A percentile compares a stretch with the other conserved stretches of the same genome.
These are phyloP conservation scores for Meiosimyza platycephala DNA, from an alignment of 2,888 invertebrate species.

Conservation along the genomic window DNA sequence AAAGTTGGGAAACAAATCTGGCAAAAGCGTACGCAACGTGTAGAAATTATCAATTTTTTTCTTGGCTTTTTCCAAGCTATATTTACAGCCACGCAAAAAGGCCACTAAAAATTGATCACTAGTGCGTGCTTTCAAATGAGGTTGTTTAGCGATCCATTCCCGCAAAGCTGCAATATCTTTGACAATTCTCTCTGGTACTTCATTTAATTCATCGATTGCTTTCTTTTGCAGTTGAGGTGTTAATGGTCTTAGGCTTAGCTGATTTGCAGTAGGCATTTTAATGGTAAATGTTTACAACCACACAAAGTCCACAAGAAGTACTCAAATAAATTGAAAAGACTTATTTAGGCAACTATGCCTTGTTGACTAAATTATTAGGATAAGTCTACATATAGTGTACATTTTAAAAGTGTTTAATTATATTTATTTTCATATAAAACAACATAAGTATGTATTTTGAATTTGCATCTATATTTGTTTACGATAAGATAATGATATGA, in stretches of 20 bases:
- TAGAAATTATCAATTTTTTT: slow-evolving; percentile 72
- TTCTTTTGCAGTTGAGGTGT: slow-evolving; percentile 53
- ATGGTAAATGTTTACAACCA: too few relatives aligned
- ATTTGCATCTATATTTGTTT: too few relatives aligned
- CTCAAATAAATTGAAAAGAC: too few relatives aligned
- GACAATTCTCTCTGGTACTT: slow-evolving; percentile 61
- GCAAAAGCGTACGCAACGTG: slow-evolving; percentile 54
- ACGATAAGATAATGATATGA: too few relatives aligned
- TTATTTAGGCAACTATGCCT: too few relatives aligned
- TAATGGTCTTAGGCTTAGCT: slow-evolving; percentile 54
- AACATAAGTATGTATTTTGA: too few relatives aligned
- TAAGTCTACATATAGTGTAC: too few relatives aligned
- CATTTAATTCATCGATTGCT: slow-evolving; percentile 68
- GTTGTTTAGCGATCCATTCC: slow-evolving; percentile 69
- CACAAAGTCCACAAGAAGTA: too few relatives aligned
- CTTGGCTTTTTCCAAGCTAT: slow-evolving; percentile 70
- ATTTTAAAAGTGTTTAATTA: too few relatives aligned
- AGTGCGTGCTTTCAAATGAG: slow-evolving; percentile 63
- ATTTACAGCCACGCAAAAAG: slow-evolving; percentile 70
- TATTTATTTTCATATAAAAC: too few relatives aligned
- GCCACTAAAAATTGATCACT: slow-evolving; percentile 68
- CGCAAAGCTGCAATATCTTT: slow-evolving; percentile 63
- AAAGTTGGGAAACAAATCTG: slow-evolving; percentile 4
- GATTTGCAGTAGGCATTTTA: slow-evolving; percentile 15
- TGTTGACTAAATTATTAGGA: too few relatives aligned